Evolutionary conservation across 2,888 invertebrate species (phyloP), one percentile per base, ranked within the genome.

Genomic region (Arge pagana): DNA sequence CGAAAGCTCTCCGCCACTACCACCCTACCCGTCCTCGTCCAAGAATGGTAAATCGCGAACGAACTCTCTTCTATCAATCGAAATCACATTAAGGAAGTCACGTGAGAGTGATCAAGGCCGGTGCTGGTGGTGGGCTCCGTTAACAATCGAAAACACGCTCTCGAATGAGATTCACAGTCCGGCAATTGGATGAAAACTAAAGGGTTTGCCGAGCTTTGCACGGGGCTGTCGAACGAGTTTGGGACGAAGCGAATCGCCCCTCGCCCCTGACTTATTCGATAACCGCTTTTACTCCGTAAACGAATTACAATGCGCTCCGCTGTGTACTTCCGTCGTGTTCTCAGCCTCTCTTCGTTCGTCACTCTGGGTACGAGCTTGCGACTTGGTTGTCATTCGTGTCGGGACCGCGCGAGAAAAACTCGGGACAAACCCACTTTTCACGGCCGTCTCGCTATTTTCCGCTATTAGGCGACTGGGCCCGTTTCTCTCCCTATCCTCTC

Each of bases 401-500:
- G n/a, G n/a, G n/a, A n/a, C n/a, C n/a, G n/a, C n/a, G n/a, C n/a
- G n/a, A n/a, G n/a, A n/a, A n/a, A n/a, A n/a, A n/a, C n/a, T n/a
- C n/a, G n/a, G n/a, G n/a, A 21, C 48, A 45, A 33, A 48, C 18
- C 50, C 52, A 54, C 37, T 61, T 53, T 56, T 48, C 39, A 53
- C 18, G 13, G 7, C 5, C 30, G 19, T 30, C 11, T 42, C 31
- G 26, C 50, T 49, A 49, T 49, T 50, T 33, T 54, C 57, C 56
- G 56, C 55, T 54, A 40, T 50, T 56, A 49, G 51, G 33, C 28
- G 53, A 57, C 45, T 39, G 53, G 55, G 53, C 48, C 42, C 48
- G n/a, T 41, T 18, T 15, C 36, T 13, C 21, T 23, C 13, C 10
- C 31, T 24, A 31, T 24, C 33, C 45, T 33, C n/a, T 2, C 7